phyloP scores from a whole-genome alignment of 2,113 vertebrate species.

The Mixornis gularis region DNA sequence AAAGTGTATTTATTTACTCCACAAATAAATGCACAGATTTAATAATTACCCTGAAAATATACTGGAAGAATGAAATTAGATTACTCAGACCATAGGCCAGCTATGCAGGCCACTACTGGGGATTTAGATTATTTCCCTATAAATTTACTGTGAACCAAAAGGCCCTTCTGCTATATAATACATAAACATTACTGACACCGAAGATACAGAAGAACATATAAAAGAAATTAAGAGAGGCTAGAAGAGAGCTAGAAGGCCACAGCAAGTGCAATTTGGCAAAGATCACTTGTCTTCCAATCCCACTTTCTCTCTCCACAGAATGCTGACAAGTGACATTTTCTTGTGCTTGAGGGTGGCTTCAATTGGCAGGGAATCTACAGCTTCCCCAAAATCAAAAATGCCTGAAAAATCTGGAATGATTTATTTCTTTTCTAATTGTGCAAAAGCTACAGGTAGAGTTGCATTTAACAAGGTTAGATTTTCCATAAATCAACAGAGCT shows the following conservation, averaged over 20 bases:
- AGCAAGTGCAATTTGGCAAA: not conserved
- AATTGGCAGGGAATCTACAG: not conserved
- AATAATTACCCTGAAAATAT: not conserved
- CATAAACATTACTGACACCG: not conserved
- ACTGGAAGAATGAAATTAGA: not conserved
- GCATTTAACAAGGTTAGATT: conserved; percentile 19
- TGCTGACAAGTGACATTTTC: not conserved
- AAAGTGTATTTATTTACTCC: not conserved
- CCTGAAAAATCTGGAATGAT: not conserved
- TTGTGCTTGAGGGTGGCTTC: not conserved
- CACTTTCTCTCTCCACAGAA: not conserved
- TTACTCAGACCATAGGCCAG: not conserved
- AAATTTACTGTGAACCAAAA: not conserved
- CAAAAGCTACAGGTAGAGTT: not conserved
- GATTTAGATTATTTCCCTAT: not conserved
- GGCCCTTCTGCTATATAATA: not conserved
- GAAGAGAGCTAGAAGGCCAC: not conserved
- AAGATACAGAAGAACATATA: not conserved
- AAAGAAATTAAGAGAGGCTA: not conserved
- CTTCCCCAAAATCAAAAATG: not conserved
- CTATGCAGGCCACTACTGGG: not conserved
- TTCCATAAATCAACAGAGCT: conserved; percentile 24
- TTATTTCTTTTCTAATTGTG: not conserved
- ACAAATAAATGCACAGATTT: not conserved
- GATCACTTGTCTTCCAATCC: not conserved